Evolutionary conservation across 2,888 invertebrate genomes (phyloP).

Genomic region (Tetanocera ferruginea): DNA sequence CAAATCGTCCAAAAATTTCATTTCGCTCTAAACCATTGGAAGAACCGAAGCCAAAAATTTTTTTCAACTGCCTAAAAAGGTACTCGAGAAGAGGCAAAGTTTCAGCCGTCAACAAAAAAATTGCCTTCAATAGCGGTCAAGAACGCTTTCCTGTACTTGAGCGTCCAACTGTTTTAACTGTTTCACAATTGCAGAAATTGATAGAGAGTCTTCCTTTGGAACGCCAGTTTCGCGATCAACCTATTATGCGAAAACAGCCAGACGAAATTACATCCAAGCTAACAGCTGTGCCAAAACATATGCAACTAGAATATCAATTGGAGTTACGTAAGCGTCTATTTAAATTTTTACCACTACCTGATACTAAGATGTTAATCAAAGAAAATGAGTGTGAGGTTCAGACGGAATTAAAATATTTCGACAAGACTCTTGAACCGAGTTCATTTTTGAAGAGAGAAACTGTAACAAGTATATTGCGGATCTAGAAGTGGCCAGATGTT

Average conservation of each 20-base stretch:
- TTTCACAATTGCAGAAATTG: conserved; percentile 50
- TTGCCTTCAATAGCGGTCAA: conserved; percentile 63
- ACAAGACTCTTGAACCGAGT: not conserved
- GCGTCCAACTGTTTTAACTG: conserved; percentile 52
- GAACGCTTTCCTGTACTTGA: conserved; percentile 60
- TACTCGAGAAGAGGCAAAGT: conserved; percentile 55
- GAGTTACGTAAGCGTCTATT: conserved; percentile 59
- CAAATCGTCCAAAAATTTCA: conserved; percentile 49
- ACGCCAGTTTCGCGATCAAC: conserved; percentile 54
- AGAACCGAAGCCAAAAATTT: conserved; percentile 39
- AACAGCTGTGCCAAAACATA: conserved; percentile 53
- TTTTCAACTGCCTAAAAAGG: conserved; percentile 60
- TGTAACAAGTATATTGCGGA: not conserved
- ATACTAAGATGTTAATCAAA: conserved; percentile 58
- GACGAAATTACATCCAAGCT: conserved; percentile 51
- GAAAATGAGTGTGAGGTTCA: conserved; percentile 52
- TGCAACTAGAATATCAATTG: conserved; percentile 52
- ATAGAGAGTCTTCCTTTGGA: conserved; percentile 53
- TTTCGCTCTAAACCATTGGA: conserved; percentile 41
- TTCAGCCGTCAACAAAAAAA: conserved; percentile 61
- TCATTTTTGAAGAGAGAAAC: not conserved
- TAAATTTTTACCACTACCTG: conserved; percentile 62
- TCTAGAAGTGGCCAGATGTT: not conserved
- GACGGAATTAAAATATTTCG: not conserved
- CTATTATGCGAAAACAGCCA: conserved; percentile 46